Percentiles rank a stretch among this genome's conserved stretches.
Evolutionary conservation across 2,888 invertebrate genomes (phyloP).

Genomic region (Pyrrhosoma nymphula): DNA sequence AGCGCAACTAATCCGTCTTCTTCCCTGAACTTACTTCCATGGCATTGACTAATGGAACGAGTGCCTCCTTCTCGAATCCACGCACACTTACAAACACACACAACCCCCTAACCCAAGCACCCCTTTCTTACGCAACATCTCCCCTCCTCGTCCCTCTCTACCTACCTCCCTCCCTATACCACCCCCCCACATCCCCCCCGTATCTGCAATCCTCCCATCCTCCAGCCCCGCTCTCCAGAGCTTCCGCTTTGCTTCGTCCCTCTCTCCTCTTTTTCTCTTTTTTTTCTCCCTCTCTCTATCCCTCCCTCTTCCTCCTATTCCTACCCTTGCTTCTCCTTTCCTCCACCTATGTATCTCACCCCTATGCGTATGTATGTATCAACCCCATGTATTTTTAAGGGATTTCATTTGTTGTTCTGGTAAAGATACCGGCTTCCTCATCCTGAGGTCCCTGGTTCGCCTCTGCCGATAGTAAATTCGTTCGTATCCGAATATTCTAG

Average conservation of each 20-base stretch:
- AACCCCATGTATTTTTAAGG: too few relatives aligned
- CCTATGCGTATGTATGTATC: too few relatives aligned
- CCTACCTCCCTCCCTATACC: not conserved
- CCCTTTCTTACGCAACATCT: not conserved
- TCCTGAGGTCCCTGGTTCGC: too few relatives aligned
- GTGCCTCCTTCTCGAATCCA: conserved; percentile 20
- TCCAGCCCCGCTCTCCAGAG: not conserved
- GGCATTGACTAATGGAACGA: conserved; percentile 54
- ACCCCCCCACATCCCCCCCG: not conserved
- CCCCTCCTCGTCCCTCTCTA: not conserved
- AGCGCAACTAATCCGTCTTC: conserved; percentile 20
- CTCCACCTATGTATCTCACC: too few relatives aligned
- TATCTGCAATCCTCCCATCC: too few relatives aligned
- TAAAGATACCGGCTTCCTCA: too few relatives aligned
- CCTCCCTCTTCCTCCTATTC: not conserved
- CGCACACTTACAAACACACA: not conserved
- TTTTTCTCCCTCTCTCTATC: not conserved
- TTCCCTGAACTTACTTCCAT: conserved; percentile 41
- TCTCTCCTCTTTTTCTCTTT: not conserved
- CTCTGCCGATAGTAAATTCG: too few relatives aligned
- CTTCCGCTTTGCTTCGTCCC: not conserved
- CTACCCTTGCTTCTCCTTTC: not conserved
- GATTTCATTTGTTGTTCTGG: too few relatives aligned
- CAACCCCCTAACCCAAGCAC: not conserved
- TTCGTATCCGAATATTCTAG: too few relatives aligned